A percentile compares a stretch with the other conserved stretches of the same genome.
These are phyloP conservation scores for Urocyon cinereoargenteus DNA, from an alignment of 2,797 vertebrate species.

Conservation along the genomic window DNA sequence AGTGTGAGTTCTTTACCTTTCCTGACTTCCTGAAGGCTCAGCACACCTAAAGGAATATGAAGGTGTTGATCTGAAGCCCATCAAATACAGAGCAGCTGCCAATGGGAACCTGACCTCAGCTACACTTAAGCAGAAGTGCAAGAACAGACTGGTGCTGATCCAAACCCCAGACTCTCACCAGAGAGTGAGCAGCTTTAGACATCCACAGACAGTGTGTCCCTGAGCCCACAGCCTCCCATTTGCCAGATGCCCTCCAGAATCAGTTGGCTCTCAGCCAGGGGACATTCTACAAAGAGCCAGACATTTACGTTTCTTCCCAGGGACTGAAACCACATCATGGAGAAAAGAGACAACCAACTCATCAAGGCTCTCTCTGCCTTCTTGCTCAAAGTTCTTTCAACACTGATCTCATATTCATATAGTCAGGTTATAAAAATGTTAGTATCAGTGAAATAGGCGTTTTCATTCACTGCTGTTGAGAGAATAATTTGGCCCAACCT, in stretches of 20 bases:
- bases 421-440: not conserved
- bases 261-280: not conserved
- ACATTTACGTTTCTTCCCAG: not conserved
- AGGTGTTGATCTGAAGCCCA: not conserved
- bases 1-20: not conserved
- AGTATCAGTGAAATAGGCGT: not conserved
- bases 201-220: not conserved
- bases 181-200: not conserved
- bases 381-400: not conserved
- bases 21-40: not conserved
- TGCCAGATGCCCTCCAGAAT: not conserved
- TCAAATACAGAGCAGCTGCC: not conserved
- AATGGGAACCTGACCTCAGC: too few species aligned
- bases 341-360: not conserved
- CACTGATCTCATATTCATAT: not conserved
- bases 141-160: not conserved
- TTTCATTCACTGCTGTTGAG: not conserved
- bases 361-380: not conserved
- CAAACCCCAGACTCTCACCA: not conserved
- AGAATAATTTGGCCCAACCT: not conserved
- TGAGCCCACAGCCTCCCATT: not conserved
- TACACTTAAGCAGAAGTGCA: not conserved
- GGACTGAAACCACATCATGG: not conserved
- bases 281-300: not conserved
- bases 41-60: not conserved